Evolutionary conservation across 2,797 vertebrate species (phyloP), one percentile per base, ranked within the genome.

Genomic region (Acanthornis magna): DNA sequence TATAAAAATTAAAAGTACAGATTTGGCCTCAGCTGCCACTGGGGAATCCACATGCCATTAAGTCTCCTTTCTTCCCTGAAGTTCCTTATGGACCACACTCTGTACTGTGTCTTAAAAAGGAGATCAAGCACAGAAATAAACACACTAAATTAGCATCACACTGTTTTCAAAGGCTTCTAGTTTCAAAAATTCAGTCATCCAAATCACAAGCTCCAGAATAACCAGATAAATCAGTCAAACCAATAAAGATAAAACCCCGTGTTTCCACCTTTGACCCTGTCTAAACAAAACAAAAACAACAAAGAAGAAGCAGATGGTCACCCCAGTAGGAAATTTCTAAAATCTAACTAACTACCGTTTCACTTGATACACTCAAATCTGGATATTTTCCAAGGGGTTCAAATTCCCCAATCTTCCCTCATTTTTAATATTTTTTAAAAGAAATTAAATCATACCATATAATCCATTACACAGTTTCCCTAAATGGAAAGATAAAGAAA

Each of bases 391-490:
- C 18, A 65, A 87, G 10, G 13, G 8, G 32, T 55, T 79, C 12
- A 76, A 79, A 78, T 80, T 77, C 60, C 65, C 26, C 25, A 61
- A n/a, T 65, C 16, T 48, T 65, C 21, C 19, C 40, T 66, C 2
- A 50, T 23, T 90, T 36, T 81, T 21, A 72, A 66, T 58, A n/a
- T 74, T 50, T 74, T 78, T 60, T 36, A 60, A 32, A 71, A 77
- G 13, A 81, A 90, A 65, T 85, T 34, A 86, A 89, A 91, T 84
- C 98, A 90, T 97, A 99, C 99, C 99, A 97, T 98, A 98, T 75
- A 99, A 97, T 96, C 98, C 98, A 42, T 98, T 98, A 96, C 99
- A 99, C 16, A 99, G 98, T 96, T 99, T 99, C 91, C 99, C 99
- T 96, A 99, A 98, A 96, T 99, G 98, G 91, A 99, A 99, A 7